Evolutionary conservation across 2,113 vertebrate species (phyloP).

Genomic region (Marcusenius ussheri): DNA sequence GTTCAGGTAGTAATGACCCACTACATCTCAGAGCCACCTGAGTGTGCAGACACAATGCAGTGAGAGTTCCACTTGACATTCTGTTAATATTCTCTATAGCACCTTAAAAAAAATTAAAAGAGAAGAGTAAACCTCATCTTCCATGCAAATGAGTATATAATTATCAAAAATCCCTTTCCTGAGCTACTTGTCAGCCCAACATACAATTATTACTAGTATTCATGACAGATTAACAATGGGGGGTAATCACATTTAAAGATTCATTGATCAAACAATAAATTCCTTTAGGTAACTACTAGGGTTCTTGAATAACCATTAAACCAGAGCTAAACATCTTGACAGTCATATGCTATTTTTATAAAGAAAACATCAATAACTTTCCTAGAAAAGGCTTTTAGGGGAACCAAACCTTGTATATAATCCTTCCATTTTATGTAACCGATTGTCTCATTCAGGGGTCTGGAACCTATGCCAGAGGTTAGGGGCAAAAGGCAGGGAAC

Average conservation of each 20-base stretch:
- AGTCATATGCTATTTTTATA: not conserved
- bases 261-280: not conserved
- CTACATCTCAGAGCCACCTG: not conserved
- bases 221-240: not conserved
- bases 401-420: not conserved
- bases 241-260: not conserved
- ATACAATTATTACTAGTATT: not conserved
- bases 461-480: not conserved
- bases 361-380: not conserved
- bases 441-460: not conserved
- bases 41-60: not conserved
- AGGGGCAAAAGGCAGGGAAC: not conserved
- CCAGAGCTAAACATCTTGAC: not conserved
- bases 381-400: not conserved
- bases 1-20: not conserved
- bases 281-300: not conserved
- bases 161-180: not conserved
- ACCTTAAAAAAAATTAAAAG: not conserved
- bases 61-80: not conserved
- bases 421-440: not conserved
- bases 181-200: not conserved
- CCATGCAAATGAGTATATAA: not conserved
- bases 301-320: not conserved
- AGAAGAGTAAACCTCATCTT: not conserved
- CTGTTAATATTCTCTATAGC: not conserved